Percentiles rank a stretch among this genome's conserved stretches.
Conservation (phyloP, 37 sponge, comb jelly and placozoan species). For the Trichoplax adhaerens region DNA sequence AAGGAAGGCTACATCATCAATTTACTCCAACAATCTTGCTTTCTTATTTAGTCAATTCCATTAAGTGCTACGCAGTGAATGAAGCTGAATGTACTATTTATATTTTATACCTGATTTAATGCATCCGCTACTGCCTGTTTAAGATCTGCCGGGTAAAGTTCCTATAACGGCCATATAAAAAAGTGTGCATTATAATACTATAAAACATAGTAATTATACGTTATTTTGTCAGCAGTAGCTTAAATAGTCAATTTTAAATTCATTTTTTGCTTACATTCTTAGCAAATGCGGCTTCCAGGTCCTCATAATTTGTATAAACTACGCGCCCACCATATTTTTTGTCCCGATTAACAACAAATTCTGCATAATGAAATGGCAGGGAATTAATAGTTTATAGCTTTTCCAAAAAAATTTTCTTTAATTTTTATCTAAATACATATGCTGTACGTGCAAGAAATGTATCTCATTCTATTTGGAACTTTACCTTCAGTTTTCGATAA, state of each 20-base stretch:
- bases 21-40: no score
- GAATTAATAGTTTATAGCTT: no score
- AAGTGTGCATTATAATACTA: neutral
- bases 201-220: no score
- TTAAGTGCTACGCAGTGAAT: neutral
- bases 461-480: no score
- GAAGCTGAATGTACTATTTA: neutral
- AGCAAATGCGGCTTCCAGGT: constrained; percentile 55
- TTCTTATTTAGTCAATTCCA: no score
- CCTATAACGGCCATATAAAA: constrained; percentile 2
- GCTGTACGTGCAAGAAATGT: no score
- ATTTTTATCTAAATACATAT: no score
- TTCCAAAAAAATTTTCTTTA: no score
- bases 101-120: constrained; percentile 49
- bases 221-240: no score
- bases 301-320: constrained; percentile 31
- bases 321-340: constrained; percentile 71
- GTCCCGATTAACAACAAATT: constrained; percentile 50
- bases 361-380: constrained; percentile 7
- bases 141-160: constrained; percentile 73
- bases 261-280: constrained; percentile 12
- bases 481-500: constrained; percentile 6
- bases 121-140: constrained; percentile 63
- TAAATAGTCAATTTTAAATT: no score
- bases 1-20: no score